A percentile compares a stretch with the other conserved stretches of the same genome.
phyloP scores from a whole-genome alignment of 2,888 invertebrate genomes.

The Chrysodeixis includens region DNA sequence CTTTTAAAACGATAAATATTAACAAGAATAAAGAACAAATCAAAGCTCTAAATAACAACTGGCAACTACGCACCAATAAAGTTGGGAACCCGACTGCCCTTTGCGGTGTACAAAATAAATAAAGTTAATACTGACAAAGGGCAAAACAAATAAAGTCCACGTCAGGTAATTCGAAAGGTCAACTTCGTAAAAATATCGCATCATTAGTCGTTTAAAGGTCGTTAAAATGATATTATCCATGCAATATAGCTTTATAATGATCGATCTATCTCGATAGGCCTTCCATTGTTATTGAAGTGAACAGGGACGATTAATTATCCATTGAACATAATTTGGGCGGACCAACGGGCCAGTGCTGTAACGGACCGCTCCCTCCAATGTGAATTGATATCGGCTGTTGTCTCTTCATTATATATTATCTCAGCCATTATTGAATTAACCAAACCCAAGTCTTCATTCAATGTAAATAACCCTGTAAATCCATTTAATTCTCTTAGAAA shows the following conservation, averaged over 20 bases:
- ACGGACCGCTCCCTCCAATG: slow-evolving; percentile 72
- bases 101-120: slow-evolving; percentile 31
- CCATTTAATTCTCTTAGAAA: not conserved
- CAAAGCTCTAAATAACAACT: slow-evolving; percentile 19
- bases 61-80: slow-evolving; percentile 17
- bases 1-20: no score
- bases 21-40: not conserved
- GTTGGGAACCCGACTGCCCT: slow-evolving; percentile 16
- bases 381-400: slow-evolving; percentile 73
- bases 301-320: slow-evolving; percentile 86
- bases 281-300: slow-evolving; percentile 83
- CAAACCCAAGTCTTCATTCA: slow-evolving; percentile 13
- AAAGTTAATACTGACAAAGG: slow-evolving; percentile 38
- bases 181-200: slow-evolving; percentile 47
- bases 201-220: slow-evolving; percentile 57
- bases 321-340: slow-evolving; percentile 89
- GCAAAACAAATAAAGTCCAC: slow-evolving; percentile 47
- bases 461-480: not conserved
- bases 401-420: slow-evolving; percentile 60
- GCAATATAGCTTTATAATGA: slow-evolving; percentile 74
- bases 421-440: slow-evolving; percentile 31
- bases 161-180: slow-evolving; percentile 54
- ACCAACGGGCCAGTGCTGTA: slow-evolving; percentile 72
- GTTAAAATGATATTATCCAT: slow-evolving; percentile 60
- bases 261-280: slow-evolving; percentile 72